Conservation (phyloP, 2,797 vertebrate species). For the Lithobates pipiens region DNA sequence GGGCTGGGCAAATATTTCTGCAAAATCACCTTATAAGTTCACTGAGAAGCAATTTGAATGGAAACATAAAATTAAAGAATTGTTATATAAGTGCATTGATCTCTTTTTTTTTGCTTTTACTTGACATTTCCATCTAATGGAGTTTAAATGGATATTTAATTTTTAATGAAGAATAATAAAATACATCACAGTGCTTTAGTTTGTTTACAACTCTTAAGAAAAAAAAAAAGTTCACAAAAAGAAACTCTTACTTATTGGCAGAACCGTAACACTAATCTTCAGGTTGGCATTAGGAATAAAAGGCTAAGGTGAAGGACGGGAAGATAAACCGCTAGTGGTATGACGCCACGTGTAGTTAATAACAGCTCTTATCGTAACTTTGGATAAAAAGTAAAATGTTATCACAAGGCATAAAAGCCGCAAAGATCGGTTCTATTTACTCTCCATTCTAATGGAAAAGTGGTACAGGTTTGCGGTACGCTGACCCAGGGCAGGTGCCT, state of each 20-base stretch:
- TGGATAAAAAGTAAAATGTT: constrained; percentile 55
- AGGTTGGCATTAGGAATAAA: background rate
- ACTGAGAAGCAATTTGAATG: too few relatives aligned
- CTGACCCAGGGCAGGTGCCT: constrained; percentile 17
- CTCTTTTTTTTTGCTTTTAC: too few relatives aligned
- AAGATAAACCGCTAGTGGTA: background rate
- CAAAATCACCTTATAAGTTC: too few relatives aligned
- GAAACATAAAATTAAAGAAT: too few relatives aligned
- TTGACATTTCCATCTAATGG: too few relatives aligned
- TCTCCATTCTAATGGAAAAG: constrained; percentile 64
- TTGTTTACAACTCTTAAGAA: too few relatives aligned
- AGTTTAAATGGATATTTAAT: too few relatives aligned
- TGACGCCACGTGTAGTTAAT: background rate
- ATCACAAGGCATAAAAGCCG: constrained; percentile 38
- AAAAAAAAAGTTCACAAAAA: background rate
- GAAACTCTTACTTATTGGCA: background rate
- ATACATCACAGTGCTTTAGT: too few relatives aligned
- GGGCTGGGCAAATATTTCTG: too few relatives aligned
- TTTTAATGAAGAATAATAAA: too few relatives aligned
- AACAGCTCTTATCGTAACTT: constrained; percentile 33
- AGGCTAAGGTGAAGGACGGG: background rate
- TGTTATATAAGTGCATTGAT: too few relatives aligned
- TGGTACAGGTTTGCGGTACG: background rate
- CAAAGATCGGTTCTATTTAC: constrained; percentile 59
- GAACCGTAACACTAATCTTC: background rate